These are phyloP conservation scores for Mus spicilegus DNA, from an alignment of 2,113 vertebrate genomes.

Conservation along the genomic window DNA sequence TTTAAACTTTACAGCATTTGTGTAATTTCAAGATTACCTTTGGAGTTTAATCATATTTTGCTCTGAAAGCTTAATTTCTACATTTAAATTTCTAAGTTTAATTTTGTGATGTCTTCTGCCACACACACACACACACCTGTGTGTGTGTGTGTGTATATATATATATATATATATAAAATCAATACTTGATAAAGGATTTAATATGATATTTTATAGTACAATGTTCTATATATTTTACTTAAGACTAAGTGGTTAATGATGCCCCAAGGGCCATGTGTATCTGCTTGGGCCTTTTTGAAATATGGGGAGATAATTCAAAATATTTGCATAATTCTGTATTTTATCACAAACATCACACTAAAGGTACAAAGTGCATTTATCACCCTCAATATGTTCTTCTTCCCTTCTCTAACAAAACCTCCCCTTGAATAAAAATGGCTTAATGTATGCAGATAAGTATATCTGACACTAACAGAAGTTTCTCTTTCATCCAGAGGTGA, in stretches of 20 bases:
- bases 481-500: not conserved
- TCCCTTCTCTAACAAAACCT: not conserved
- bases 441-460: not conserved
- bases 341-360: not conserved
- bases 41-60: not conserved
- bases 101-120: not conserved
- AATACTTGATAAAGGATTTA: not conserved
- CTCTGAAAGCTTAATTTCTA: not conserved
- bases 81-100: not conserved
- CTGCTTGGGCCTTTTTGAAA: not conserved
- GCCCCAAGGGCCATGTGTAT: not conserved
- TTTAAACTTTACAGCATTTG: not conserved
- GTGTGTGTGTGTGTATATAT: no score
- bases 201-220: not conserved
- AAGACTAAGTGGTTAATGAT: not conserved
- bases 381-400: not conserved
- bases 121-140: no score
- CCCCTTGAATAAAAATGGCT: not conserved
- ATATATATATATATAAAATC: no score
- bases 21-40: not conserved
- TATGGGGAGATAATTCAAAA: not conserved
- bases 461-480: not conserved
- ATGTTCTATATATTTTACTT: not conserved
- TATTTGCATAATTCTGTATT: not conserved
- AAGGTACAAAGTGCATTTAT: not conserved